These are phyloP conservation scores for Oscheius sp. DNA, from an alignment of 2,888 invertebrate species.

Conservation along the genomic window DNA sequence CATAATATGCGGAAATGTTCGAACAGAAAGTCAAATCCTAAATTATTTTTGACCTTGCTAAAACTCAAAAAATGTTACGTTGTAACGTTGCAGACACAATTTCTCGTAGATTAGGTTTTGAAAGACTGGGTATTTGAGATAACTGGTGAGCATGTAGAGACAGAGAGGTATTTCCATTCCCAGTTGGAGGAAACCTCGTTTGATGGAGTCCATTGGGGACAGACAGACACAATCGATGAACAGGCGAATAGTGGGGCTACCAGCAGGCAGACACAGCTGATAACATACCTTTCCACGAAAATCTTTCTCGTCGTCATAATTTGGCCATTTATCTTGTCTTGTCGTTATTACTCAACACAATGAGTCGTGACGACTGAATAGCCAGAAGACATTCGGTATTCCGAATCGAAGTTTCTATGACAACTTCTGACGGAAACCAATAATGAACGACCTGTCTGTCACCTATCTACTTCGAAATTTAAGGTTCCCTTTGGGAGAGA, in stretches of 20 bases:
- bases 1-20: slow-evolving; percentile 57
- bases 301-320: not conserved
- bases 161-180: slow-evolving; percentile 74
- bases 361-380: not conserved
- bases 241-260: not conserved
- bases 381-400: slow-evolving; percentile 6
- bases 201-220: not conserved
- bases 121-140: slow-evolving; percentile 72
- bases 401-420: slow-evolving; percentile 18
- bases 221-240: not conserved
- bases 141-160: slow-evolving; percentile 74
- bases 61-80: slow-evolving; percentile 35
- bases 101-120: slow-evolving; percentile 74
- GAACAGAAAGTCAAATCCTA: slow-evolving; percentile 58
- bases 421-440: slow-evolving; percentile 12
- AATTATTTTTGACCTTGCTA: not conserved
- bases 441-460: no score
- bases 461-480: no score
- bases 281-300: not conserved
- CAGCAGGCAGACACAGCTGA: slow-evolving; percentile 1
- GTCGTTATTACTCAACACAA: not conserved
- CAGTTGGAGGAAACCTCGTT: slow-evolving; percentile 2
- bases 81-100: slow-evolving; percentile 67
- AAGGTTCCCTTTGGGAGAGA: no score
- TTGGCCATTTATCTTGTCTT: not conserved